These are phyloP conservation scores for Gadus macrocephalus DNA, from an alignment of 2,113 vertebrate genomes.

Conservation along the genomic window DNA sequence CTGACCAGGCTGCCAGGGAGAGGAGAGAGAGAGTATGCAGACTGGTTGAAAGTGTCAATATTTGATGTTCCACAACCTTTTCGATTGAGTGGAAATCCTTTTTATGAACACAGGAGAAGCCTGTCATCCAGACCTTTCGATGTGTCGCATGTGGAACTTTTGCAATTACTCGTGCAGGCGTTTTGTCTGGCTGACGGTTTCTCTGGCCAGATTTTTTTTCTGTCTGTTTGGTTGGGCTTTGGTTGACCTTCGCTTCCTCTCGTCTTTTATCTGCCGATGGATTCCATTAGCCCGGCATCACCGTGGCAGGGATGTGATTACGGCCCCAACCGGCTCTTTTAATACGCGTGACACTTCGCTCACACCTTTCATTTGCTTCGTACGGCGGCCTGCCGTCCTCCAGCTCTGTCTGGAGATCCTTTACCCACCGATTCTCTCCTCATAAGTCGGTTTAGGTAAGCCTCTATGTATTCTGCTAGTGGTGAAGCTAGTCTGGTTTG, in stretches of 20 bases:
- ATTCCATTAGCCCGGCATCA: conserved; percentile 46
- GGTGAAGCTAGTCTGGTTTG: not conserved
- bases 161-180: conserved; percentile 20
- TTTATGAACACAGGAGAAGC: conserved; percentile 49
- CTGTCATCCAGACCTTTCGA: conserved; percentile 24
- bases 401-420: conserved; percentile 38
- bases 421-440: too few relatives aligned
- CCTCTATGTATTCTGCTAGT: too few relatives aligned
- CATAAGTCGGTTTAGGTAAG: too few relatives aligned
- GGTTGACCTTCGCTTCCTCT: conserved; percentile 24
- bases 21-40: conserved; percentile 47
- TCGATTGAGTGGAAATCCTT: conserved; percentile 53
- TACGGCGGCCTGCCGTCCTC: conserved; percentile 35
- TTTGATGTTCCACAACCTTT: conserved; percentile 59
- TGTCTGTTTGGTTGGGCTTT: not conserved
- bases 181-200: conserved; percentile 36
- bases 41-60: conserved; percentile 61
- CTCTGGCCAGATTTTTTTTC: conserved; percentile 3
- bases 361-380: conserved; percentile 47
- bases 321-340: conserved; percentile 46
- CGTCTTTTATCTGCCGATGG: conserved; percentile 42
- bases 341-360: conserved; percentile 48
- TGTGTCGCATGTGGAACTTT: conserved; percentile 19
- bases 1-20: conserved; percentile 39
- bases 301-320: conserved; percentile 58